Evolutionary conservation across 2,797 vertebrate genomes (phyloP).

Genomic region (Florisuga fusca): DNA sequence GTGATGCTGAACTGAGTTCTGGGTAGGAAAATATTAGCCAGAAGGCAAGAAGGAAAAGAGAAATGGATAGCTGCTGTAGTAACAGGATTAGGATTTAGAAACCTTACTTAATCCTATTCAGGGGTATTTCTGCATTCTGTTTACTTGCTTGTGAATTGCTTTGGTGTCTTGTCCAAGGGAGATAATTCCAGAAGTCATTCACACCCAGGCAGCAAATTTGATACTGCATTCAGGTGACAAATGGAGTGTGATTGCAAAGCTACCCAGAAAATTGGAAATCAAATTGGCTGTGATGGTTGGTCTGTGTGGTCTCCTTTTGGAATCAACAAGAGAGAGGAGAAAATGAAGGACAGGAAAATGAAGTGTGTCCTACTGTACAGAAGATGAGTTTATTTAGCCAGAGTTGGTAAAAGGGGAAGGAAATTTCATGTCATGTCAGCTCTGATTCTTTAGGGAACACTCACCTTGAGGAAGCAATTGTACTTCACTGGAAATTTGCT

Average conservation of each 20-base stretch:
- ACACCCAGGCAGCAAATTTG: background rate
- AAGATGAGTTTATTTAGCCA: constrained; percentile 21
- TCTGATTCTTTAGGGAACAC: constrained; percentile 18
- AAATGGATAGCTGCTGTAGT: background rate
- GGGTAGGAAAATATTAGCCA: background rate
- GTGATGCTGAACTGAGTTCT: background rate
- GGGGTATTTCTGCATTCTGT: constrained; percentile 18
- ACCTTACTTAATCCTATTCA: background rate
- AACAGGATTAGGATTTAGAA: constrained; percentile 32
- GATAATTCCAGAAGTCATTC: constrained; percentile 49
- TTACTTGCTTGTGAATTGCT: constrained; percentile 41
- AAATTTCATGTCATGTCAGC: background rate
- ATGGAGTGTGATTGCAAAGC: constrained; percentile 28
- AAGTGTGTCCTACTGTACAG: background rate
- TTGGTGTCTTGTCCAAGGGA: constrained; percentile 38
- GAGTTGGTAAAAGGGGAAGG: background rate
- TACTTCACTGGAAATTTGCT: background rate
- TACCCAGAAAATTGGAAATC: constrained; percentile 47
- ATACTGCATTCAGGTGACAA: constrained; percentile 23
- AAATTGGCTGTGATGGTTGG: constrained; percentile 29
- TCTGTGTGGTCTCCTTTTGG: constrained; percentile 22
- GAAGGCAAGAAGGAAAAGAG: constrained; percentile 6
- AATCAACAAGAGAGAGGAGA: constrained; percentile 9
- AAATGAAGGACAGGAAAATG: constrained; percentile 17
- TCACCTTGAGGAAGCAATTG: background rate